Percentiles rank a stretch among this genome's conserved stretches.
Evolutionary conservation across 2,888 invertebrate species (phyloP).

Genomic region (Digitonthophagus gazella): DNA sequence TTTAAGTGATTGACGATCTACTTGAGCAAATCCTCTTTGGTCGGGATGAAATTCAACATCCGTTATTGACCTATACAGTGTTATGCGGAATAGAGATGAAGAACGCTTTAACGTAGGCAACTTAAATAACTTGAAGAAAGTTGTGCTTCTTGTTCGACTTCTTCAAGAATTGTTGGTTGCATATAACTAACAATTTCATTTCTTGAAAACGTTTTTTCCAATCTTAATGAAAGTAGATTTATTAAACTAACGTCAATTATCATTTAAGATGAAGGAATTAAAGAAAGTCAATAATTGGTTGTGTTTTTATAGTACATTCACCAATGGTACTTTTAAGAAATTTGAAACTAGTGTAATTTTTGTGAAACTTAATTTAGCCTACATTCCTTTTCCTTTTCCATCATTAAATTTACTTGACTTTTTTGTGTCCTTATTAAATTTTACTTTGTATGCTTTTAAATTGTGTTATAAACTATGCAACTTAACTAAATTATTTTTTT

Average conservation of each 20-base stretch:
- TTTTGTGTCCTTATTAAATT: not conserved
- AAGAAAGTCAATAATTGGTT: not conserved
- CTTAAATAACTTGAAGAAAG: not conserved
- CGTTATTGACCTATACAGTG: not conserved
- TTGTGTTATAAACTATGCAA: not conserved
- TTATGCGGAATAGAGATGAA: not conserved
- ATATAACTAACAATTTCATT: no score
- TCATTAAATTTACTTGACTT: not conserved
- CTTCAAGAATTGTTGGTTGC: not conserved
- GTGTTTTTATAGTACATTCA: not conserved
- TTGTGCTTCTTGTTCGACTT: no score
- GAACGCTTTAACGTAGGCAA: not conserved
- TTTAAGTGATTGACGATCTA: not conserved
- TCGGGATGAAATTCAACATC: not conserved
- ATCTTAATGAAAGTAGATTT: not conserved
- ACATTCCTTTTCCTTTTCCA: not conserved
- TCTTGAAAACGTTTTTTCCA: no score
- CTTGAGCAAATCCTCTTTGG: not conserved
- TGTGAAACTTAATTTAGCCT: not conserved
- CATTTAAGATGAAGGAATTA: not conserved
- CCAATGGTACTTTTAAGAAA: not conserved
- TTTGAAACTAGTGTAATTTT: not conserved
- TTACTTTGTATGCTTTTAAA: no score
- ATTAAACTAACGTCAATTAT: not conserved
- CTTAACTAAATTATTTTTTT: constrained; percentile 1